Evolutionary conservation across 2,797 vertebrate species (phyloP).

Genomic region (Gallinago stenura): DNA sequence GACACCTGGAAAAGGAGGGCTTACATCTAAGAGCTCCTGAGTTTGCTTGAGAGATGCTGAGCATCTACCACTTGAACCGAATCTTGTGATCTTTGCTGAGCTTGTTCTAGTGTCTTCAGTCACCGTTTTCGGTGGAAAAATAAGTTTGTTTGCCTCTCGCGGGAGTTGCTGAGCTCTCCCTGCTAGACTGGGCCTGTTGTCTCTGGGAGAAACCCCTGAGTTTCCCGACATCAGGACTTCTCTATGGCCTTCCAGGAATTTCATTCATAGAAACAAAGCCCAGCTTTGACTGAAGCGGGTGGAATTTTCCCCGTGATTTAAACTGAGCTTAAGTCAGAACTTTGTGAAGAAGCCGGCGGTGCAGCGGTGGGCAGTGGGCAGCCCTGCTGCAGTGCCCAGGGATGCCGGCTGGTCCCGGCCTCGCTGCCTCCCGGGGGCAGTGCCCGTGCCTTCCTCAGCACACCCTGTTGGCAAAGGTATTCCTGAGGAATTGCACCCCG

Average conservation of each 20-base stretch:
- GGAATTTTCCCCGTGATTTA: background rate
- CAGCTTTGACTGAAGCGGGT: background rate
- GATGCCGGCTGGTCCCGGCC: rapidly evolving
- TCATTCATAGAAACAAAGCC: background rate
- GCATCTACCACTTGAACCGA: background rate
- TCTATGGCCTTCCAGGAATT: background rate
- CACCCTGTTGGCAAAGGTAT: background rate
- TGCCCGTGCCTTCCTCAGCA: background rate
- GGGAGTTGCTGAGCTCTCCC: background rate
- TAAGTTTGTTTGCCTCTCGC: background rate
- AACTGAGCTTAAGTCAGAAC: background rate
- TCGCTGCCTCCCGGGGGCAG: background rate
- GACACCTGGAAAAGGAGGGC: background rate
- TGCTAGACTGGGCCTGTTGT: background rate
- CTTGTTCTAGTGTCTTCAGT: background rate
- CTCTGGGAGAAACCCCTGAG: background rate
- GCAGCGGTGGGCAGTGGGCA: background rate
- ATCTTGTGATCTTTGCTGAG: background rate
- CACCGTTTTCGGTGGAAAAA: background rate
- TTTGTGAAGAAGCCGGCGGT: background rate
- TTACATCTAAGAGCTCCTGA: background rate
- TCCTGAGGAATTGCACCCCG: background rate
- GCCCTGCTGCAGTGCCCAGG: background rate
- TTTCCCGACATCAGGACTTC: background rate
- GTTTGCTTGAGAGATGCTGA: background rate